Evolutionary conservation across 2,888 invertebrate species (phyloP).

Genomic region (Hypena proboscidalis): DNA sequence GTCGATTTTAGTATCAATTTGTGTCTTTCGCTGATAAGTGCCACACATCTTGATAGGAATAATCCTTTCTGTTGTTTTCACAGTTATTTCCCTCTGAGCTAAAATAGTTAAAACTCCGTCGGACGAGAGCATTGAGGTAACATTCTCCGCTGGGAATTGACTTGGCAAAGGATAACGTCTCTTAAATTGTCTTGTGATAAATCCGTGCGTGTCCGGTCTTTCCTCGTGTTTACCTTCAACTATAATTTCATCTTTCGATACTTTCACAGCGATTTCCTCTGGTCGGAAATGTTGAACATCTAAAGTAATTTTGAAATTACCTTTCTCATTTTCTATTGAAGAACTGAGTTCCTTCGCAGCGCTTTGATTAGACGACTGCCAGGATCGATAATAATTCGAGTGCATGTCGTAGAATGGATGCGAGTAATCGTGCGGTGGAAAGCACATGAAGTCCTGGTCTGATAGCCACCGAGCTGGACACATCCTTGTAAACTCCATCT

Average conservation of each 20-base stretch:
- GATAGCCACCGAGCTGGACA: constrained; percentile 42
- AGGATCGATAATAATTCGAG: constrained; percentile 54
- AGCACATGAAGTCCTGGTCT: constrained; percentile 37
- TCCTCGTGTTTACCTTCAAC: constrained; percentile 85
- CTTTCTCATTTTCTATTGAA: constrained; percentile 53
- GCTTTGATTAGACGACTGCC: constrained; percentile 47
- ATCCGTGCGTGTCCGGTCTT: constrained; percentile 74
- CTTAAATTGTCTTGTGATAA: constrained; percentile 73
- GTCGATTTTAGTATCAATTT: constrained; percentile 19
- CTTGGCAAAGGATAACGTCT: constrained; percentile 74
- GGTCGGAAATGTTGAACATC: constrained; percentile 89
- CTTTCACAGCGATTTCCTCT: constrained; percentile 88
- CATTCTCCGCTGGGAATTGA: constrained; percentile 49
- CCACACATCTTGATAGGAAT: constrained; percentile 55
- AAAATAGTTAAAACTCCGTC: constrained; percentile 56
- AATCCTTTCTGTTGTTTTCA: constrained; percentile 47
- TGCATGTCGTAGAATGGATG: constrained; percentile 45
- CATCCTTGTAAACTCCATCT: constrained; percentile 47
- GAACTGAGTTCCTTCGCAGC: constrained; percentile 52
- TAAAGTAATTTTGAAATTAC: constrained; percentile 83
- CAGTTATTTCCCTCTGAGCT: constrained; percentile 41
- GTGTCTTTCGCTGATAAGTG: constrained; percentile 21
- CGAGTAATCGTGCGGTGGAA: constrained; percentile 51
- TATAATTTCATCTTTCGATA: constrained; percentile 85
- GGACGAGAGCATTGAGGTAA: constrained; percentile 56